These are phyloP conservation scores for Podarcis lilfordi DNA, from an alignment of 2,797 vertebrate species.

Conservation along the genomic window DNA sequence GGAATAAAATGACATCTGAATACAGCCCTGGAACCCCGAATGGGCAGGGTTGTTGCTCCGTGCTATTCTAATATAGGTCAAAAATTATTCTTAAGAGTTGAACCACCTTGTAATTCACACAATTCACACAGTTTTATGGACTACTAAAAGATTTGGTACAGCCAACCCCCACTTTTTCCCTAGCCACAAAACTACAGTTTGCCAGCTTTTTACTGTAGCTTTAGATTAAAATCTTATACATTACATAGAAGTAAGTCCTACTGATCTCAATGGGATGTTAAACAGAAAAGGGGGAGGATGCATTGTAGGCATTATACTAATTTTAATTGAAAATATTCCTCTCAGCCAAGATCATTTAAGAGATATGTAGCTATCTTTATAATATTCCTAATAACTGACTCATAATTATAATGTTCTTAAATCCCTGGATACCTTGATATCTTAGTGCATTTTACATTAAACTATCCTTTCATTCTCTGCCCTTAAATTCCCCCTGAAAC, in stretches of 20 bases:
- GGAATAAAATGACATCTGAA: too few species aligned
- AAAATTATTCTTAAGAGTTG: neutral
- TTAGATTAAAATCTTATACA: neutral
- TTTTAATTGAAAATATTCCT: conserved; percentile 3
- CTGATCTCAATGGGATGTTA: neutral
- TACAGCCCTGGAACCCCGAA: too few species aligned
- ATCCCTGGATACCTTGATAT: neutral
- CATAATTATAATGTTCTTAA: conserved; percentile 6
- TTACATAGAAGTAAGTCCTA: neutral
- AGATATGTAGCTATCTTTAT: neutral
- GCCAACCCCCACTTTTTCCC: neutral
- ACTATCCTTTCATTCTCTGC: neutral
- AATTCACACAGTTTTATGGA: neutral
- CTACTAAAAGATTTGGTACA: neutral
- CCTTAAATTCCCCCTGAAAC: neutral
- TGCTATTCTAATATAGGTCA: neutral
- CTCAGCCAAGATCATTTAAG: conserved; percentile 1
- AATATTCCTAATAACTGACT: neutral
- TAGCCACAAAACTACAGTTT: neutral
- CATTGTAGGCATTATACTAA: neutral
- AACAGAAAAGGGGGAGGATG: neutral
- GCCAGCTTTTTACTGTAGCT: neutral
- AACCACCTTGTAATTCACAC: neutral
- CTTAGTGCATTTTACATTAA: neutral
- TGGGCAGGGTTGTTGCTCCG: neutral